Evolutionary conservation across 2,113 vertebrate species (phyloP).

Genomic region (Sinocyclocheilus anshuiensis): DNA sequence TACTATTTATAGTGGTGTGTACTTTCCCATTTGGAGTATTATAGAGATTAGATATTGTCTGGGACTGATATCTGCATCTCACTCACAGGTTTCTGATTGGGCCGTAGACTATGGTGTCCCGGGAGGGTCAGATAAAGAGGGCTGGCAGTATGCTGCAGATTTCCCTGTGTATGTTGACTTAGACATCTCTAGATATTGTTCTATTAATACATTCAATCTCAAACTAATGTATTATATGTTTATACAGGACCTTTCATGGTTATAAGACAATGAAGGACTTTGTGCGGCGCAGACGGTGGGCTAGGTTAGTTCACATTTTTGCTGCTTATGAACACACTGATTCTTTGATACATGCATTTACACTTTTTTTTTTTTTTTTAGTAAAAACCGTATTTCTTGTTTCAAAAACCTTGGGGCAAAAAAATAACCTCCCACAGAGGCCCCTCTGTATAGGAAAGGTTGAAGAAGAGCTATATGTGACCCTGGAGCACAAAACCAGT

Average conservation of each 20-base stretch:
- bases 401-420: too few relatives aligned
- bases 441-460: neutral
- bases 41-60: neutral
- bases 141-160: slow-evolving; percentile 98
- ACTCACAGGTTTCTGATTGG: slow-evolving; percentile 89
- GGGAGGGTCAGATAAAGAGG: slow-evolving; percentile 89
- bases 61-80: neutral
- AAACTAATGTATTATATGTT: neutral
- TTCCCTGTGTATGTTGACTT: slow-evolving; percentile 86
- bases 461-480: neutral
- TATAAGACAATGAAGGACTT: slow-evolving; percentile 98
- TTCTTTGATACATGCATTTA: neutral
- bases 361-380: too few relatives aligned
- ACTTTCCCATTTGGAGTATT: neutral
- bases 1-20: neutral
- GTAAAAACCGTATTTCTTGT: neutral
- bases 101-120: slow-evolving; percentile 81
- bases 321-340: neutral
- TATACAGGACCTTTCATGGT: slow-evolving; percentile 87
- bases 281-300: slow-evolving; percentile 91
- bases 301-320: slow-evolving; percentile 74
- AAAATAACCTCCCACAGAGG: neutral
- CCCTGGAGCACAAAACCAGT: too few relatives aligned
- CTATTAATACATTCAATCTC: too few relatives aligned
- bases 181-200: too few relatives aligned